These are phyloP conservation scores for Antheraea assamensis DNA, from an alignment of 2,888 invertebrate species.

Conservation along the genomic window DNA sequence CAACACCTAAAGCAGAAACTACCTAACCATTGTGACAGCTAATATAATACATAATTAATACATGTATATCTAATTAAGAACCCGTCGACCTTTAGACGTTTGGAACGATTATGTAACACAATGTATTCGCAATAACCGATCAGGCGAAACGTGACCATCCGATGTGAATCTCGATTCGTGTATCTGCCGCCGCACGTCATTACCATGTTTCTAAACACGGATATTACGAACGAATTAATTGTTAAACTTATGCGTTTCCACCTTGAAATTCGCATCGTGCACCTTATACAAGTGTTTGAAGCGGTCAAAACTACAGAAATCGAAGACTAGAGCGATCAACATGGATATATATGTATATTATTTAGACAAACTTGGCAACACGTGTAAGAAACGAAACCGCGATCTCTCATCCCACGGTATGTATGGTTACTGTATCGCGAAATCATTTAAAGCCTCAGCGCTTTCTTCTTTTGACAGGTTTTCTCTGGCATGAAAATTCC, in stretches of 20 bases:
- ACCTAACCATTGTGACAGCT: background rate
- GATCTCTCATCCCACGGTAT: no score
- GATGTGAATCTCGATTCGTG: background rate
- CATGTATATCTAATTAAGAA: conserved; percentile 1
- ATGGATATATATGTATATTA: no score
- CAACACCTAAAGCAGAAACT: background rate
- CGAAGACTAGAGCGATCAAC: no score
- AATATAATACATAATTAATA: conserved; percentile 3
- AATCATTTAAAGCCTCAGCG: no score
- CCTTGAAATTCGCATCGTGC: background rate
- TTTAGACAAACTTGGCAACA: no score
- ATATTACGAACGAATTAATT: background rate
- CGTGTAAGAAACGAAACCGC: no score
- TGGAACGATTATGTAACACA: conserved; percentile 1
- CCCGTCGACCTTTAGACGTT: background rate
- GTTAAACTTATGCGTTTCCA: background rate
- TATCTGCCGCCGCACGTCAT: background rate
- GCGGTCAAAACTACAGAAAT: background rate
- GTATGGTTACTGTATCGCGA: no score
- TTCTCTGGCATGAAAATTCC: no score
- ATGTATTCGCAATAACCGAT: conserved; percentile 7
- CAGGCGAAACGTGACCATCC: background rate
- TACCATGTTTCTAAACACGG: background rate
- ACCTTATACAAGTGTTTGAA: background rate
- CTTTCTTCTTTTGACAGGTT: no score